These are phyloP conservation scores for Timema cristinae DNA, from an alignment of 2,888 invertebrate genomes.

Conservation along the genomic window DNA sequence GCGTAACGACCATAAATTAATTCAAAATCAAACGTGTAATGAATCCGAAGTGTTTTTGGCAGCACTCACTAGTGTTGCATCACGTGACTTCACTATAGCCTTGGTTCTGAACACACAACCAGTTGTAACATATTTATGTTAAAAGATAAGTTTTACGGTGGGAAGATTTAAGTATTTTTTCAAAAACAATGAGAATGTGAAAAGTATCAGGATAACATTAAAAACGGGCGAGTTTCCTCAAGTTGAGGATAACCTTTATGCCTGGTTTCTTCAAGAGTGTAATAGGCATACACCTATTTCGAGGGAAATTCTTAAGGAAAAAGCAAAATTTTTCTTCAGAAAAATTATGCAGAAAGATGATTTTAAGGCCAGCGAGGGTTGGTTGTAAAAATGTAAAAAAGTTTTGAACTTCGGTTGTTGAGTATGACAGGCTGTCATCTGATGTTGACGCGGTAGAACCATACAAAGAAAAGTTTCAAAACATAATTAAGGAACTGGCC, in stretches of 20 bases:
- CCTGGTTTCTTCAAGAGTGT: neutral
- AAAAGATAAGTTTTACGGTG: neutral
- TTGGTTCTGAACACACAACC: too few relatives aligned
- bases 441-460: slow-evolving; percentile 19
- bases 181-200: slow-evolving; percentile 5
- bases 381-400: neutral
- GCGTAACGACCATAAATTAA: too few relatives aligned
- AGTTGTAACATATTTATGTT: too few relatives aligned
- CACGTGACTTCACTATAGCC: too few relatives aligned
- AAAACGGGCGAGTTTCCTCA: slow-evolving; percentile 4
- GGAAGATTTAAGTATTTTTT: neutral
- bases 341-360: neutral
- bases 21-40: too few relatives aligned
- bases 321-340: neutral
- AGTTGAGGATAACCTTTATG: slow-evolving; percentile 4
- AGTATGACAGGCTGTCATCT: slow-evolving; percentile 20
- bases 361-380: slow-evolving; percentile 3
- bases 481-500: slow-evolving; percentile 16
- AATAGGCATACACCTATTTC: neutral
- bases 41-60: too few relatives aligned
- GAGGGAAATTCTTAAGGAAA: slow-evolving; percentile 10
- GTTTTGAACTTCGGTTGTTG: slow-evolving; percentile 1
- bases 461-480: slow-evolving; percentile 23
- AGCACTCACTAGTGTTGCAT: too few relatives aligned
- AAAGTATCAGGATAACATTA: neutral